Conservation (phyloP, 2,113 vertebrate genomes). For the Malurus melanocephalus region DNA sequence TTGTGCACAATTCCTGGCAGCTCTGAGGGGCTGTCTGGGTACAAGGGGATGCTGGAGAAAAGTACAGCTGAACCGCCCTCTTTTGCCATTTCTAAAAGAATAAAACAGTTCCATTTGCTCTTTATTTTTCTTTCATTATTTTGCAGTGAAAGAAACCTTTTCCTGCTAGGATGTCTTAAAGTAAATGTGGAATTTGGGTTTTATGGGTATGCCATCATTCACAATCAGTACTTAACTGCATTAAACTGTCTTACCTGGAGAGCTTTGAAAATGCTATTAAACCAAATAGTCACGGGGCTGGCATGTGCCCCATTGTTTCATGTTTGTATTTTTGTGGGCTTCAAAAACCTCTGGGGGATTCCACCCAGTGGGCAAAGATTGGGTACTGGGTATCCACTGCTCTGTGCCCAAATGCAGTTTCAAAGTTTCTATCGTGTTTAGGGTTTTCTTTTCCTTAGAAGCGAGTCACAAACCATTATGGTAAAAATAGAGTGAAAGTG, state of each 20-base stretch:
- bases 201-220: not conserved
- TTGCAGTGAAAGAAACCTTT: not conserved
- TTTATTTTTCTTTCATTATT: not conserved
- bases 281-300: not conserved
- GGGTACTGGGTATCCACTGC: not conserved
- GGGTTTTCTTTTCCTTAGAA: not conserved
- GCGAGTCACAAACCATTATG: not conserved
- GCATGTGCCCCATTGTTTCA: not conserved
- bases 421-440: not conserved
- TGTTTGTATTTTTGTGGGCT: not conserved
- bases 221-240: not conserved
- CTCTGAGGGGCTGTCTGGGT: not conserved
- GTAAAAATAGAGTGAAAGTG: not conserved
- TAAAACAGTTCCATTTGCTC: not conserved
- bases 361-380: not conserved
- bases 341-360: accelerated
- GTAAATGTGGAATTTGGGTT: not conserved
- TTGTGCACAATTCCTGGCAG: not conserved
- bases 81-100: not conserved
- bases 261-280: not conserved
- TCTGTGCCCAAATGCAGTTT: not conserved
- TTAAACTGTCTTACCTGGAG: not conserved
- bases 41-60: not conserved
- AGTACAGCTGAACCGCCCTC: accelerated
- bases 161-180: not conserved